Evolutionary conservation across 2,113 vertebrate genomes (phyloP).

Genomic region (Fregetta grallaria): DNA sequence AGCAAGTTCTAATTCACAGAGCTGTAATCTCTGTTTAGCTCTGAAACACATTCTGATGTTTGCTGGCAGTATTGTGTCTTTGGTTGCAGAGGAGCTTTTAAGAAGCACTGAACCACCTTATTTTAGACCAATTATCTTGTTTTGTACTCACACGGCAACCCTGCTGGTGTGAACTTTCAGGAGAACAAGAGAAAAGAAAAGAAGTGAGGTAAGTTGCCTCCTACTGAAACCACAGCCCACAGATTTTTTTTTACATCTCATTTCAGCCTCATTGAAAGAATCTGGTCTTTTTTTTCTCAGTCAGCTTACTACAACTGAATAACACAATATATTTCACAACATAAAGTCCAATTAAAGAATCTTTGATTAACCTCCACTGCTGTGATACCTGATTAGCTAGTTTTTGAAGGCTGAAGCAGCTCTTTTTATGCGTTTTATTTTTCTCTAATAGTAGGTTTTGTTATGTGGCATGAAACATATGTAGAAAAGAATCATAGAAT

Average conservation of each 20-base stretch:
- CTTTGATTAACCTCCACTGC: slow-evolving; percentile 8
- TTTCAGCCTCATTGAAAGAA: neutral
- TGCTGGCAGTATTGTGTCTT: neutral
- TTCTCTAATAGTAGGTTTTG: neutral
- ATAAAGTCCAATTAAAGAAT: slow-evolving; percentile 25
- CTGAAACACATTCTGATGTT: neutral
- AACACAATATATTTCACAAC: neutral
- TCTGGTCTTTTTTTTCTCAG: neutral
- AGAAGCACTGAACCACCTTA: neutral
- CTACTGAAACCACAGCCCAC: neutral
- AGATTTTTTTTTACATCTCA: neutral
- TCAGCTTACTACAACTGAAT: neutral
- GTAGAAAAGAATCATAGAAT: neutral
- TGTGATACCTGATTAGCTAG: neutral
- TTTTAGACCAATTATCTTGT: neutral
- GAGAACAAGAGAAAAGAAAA: neutral
- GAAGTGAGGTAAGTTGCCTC: neutral
- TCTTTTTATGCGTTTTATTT: slow-evolving; percentile 7
- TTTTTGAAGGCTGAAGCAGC: neutral
- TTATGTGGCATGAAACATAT: neutral
- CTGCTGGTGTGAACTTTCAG: neutral
- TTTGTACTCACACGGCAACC: neutral
- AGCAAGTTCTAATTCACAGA: neutral
- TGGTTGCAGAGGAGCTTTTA: neutral
- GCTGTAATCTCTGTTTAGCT: neutral